Evolutionary conservation across 2,113 vertebrate species (phyloP).

Genomic region (Pelusios castaneus): DNA sequence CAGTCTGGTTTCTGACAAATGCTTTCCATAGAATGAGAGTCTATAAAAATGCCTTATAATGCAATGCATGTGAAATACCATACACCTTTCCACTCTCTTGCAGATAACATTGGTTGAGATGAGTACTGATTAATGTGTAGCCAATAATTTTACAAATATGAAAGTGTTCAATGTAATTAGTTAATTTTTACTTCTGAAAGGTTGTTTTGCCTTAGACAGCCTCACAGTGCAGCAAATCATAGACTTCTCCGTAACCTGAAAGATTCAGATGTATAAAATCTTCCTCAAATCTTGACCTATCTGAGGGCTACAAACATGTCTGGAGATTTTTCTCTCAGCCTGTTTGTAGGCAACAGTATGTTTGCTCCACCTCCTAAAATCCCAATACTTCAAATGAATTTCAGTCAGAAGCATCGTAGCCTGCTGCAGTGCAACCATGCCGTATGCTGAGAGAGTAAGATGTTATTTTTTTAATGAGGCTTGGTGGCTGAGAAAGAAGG

Average conservation of each 20-base stretch:
- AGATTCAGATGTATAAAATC: neutral
- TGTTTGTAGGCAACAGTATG: neutral
- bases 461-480: neutral
- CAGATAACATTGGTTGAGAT: neutral
- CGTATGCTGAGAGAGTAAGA: fast-evolving
- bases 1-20: neutral
- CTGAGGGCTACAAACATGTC: neutral
- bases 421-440: neutral
- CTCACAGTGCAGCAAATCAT: neutral
- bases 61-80: neutral
- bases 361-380: neutral
- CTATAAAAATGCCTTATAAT: neutral
- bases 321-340: neutral
- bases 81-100: neutral
- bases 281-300: slow-evolving; percentile 18
- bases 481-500: neutral
- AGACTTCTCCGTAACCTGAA: neutral
- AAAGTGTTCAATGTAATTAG: neutral
- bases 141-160: neutral
- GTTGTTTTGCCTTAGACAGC: neutral
- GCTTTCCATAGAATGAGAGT: neutral
- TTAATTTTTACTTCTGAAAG: neutral
- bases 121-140: neutral
- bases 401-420: neutral
- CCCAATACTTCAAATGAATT: neutral